phyloP scores from a whole-genome alignment of 2,888 invertebrate species.

The Callimorpha dominula region DNA sequence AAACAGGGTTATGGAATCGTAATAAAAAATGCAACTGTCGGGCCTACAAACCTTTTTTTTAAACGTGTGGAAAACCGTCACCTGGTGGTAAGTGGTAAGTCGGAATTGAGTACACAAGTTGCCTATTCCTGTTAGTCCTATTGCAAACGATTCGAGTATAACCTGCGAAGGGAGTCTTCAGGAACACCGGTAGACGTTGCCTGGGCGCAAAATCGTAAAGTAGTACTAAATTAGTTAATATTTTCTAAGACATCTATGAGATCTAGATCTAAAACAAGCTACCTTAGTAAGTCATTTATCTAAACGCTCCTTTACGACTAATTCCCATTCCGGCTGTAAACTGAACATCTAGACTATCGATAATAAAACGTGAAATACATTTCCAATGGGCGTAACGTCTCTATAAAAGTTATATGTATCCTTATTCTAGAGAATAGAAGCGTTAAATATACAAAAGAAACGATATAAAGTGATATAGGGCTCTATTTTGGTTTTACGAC shows the following conservation, averaged over 20 bases:
- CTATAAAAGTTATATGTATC: conserved; percentile 56
- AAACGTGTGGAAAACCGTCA: no score
- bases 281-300: conserved; percentile 15
- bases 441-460: conserved; percentile 83
- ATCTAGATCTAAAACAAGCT: not conserved
- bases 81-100: no score
- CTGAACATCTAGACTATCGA: conserved; percentile 38
- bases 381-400: conserved; percentile 37
- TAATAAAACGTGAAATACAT: conserved; percentile 48
- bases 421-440: conserved; percentile 63
- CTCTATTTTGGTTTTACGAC: conserved; percentile 71
- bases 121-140: no score
- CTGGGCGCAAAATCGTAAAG: no score
- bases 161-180: no score
- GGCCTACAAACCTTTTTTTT: no score
- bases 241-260: not conserved
- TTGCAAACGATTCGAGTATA: no score
- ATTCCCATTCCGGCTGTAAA: conserved; percentile 29
- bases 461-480: conserved; percentile 77
- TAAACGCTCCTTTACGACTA: conserved; percentile 37
- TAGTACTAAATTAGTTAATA: not conserved
- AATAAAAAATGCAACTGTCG: no score
- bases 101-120: no score
- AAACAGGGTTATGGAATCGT: no score
- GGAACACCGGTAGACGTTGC: no score